Base-by-base conservation (phyloP, 64 coral and sea anemone genomes). In the Acropora yongei region DNA sequence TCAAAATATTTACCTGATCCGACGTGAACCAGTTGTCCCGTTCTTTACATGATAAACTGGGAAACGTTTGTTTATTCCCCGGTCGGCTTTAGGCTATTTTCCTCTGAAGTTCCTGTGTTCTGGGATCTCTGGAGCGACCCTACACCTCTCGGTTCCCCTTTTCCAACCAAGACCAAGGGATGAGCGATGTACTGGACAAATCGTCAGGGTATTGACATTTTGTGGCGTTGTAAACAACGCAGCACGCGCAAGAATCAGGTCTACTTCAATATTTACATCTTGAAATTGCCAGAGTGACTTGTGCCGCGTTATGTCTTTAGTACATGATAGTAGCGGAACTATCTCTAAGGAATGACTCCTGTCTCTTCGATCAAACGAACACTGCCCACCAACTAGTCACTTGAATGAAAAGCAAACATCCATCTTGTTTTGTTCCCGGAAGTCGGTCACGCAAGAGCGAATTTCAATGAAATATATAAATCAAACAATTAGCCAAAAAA, bases 171-270 rank as follows among this genome's bases (percentile, higher is more conserved):
- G 50, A 55, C 50, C 50, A 55, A 55, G 50, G 50, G 50, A 55
- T 55, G 50, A 55, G 9, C 50, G 50, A 55, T 55, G 50, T 55
- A 9, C 5, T 55, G 50, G 50, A 55, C 50, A 55, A 55, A 55
- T 55, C 1, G 50, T 55, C 50, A 55, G 0, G 50, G 50, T 55
- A 55, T 55, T 55, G 50, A 55, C 50, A 55, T 55, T 43, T 68
- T 41, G 57, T 12, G 82, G 60, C 10, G 46, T 47, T 6, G 55
- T 30, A 86, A 86, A 86, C 12, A 86, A 43, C 10, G 14, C 60
- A 63, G 51, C 53, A 86, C 82, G 82, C 8, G 82, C 82, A 86
- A 86, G 82, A 11, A 86, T 86, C 5, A 86, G 82, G 39, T 86
- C 82, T 30, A 72, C 63, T 45, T 65, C 82, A 47, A 69, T 86